phyloP scores from a whole-genome alignment of 2,888 invertebrate species.

The Amiota communis region DNA sequence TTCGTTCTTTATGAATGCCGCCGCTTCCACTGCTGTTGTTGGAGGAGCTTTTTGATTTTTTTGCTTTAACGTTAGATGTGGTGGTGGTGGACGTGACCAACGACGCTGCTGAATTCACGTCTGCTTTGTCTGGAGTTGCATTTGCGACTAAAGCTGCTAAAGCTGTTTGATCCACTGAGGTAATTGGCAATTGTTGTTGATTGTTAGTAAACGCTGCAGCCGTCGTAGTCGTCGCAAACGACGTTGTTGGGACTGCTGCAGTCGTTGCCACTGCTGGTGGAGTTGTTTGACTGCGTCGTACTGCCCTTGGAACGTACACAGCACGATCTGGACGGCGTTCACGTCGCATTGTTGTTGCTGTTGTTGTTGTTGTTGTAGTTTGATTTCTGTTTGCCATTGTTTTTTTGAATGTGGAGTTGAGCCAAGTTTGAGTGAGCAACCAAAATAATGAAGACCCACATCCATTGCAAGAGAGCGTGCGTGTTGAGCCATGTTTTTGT shows the following conservation, averaged over 20 bases:
- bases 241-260: slow-evolving; percentile 37
- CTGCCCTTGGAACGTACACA: slow-evolving; percentile 84
- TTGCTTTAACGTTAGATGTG: slow-evolving; percentile 45
- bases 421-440: neutral
- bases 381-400: slow-evolving; percentile 35
- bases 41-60: slow-evolving; percentile 50
- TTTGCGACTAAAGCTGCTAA: slow-evolving; percentile 53
- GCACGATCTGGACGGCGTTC: slow-evolving; percentile 83
- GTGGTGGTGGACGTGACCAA: slow-evolving; percentile 37
- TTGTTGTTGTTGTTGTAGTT: slow-evolving; percentile 27
- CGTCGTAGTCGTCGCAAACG: slow-evolving; percentile 41
- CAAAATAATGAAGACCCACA: neutral
- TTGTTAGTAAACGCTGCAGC: slow-evolving; percentile 35
- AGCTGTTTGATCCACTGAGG: slow-evolving; percentile 40
- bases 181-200: slow-evolving; percentile 52
- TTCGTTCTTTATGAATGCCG: slow-evolving; percentile 41
- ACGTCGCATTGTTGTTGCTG: slow-evolving; percentile 64
- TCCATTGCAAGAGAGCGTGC: neutral
- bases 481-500: slow-evolving; percentile 45
- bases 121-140: slow-evolving; percentile 57
- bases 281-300: slow-evolving; percentile 75
- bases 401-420: slow-evolving; percentile 30
- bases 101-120: slow-evolving; percentile 47
- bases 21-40: neutral
- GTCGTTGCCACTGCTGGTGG: slow-evolving; percentile 63